Evolutionary conservation across 2,888 invertebrate genomes (phyloP).

Genomic region (Lutraria lutraria): DNA sequence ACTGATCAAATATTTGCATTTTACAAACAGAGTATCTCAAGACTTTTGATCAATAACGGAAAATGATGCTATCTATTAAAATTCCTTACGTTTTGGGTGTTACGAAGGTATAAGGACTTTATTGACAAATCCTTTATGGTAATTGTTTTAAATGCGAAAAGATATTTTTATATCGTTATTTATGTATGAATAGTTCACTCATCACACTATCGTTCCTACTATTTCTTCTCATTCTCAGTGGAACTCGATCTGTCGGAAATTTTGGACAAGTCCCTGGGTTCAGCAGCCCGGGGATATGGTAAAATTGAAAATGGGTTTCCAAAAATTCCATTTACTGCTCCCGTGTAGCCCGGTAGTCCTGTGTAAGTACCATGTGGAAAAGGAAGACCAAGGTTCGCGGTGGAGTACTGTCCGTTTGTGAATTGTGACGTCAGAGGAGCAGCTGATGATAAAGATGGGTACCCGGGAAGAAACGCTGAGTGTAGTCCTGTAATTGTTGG

Average conservation of each 20-base stretch:
- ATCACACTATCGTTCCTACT: conserved; percentile 15
- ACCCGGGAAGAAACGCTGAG: conserved; percentile 81
- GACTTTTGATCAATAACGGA: no score
- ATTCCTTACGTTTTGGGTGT: no score
- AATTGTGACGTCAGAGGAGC: conserved; percentile 70
- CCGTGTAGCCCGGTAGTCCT: conserved; percentile 60
- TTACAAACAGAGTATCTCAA: no score
- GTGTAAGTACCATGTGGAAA: conserved; percentile 64
- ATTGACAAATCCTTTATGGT: no score
- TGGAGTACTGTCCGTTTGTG: conserved; percentile 63
- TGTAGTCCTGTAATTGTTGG: conserved; percentile 76
- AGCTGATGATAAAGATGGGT: conserved; percentile 57
- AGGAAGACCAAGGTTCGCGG: conserved; percentile 56
- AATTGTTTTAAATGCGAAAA: no score
- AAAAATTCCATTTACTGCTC: conserved; percentile 73
- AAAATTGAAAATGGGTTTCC: conserved; percentile 77
- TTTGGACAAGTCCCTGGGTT: conserved; percentile 47
- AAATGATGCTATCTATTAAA: no score
- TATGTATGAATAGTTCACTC: neutral
- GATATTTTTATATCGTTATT: no score
- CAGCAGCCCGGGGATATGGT: conserved; percentile 70
- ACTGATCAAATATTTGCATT: no score
- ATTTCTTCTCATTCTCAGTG: conserved; percentile 49
- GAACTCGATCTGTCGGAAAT: conserved; percentile 27
- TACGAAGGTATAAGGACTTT: no score